Evolutionary conservation across 2,113 vertebrate genomes (phyloP).

Genomic region (Atlantisia rogersi): DNA sequence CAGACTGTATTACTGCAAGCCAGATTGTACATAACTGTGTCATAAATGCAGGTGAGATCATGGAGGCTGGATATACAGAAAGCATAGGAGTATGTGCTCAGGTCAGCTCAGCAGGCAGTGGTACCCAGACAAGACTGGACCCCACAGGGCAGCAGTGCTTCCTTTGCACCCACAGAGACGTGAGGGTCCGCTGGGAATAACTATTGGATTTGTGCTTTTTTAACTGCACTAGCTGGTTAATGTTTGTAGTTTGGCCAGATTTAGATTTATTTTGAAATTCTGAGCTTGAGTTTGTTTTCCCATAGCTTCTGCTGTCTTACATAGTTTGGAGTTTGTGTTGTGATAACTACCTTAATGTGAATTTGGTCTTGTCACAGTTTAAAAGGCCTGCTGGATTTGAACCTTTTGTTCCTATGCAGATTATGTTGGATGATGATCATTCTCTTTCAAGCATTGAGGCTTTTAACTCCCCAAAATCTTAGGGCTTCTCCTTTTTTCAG

Average conservation of each 20-base stretch:
- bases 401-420: not conserved
- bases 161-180: not conserved
- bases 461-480: not conserved
- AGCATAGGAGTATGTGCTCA: rapidly evolving
- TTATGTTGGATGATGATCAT: not conserved
- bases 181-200: not conserved
- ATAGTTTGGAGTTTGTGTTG: not conserved
- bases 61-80: not conserved
- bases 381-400: not conserved
- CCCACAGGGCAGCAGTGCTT: not conserved
- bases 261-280: not conserved
- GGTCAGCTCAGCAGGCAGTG: not conserved
- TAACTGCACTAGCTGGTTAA: not conserved
- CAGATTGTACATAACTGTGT: not conserved
- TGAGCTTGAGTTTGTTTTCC: not conserved
- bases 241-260: not conserved
- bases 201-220: not conserved
- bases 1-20: not conserved
- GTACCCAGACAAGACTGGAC: rapidly evolving
- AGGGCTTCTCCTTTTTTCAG: not conserved
- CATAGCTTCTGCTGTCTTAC: rapidly evolving
- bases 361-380: not conserved
- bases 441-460: not conserved
- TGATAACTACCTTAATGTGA: not conserved
- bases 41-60: not conserved